These are phyloP conservation scores for Agrochola litura DNA, from an alignment of 2,888 invertebrate species.

Conservation along the genomic window DNA sequence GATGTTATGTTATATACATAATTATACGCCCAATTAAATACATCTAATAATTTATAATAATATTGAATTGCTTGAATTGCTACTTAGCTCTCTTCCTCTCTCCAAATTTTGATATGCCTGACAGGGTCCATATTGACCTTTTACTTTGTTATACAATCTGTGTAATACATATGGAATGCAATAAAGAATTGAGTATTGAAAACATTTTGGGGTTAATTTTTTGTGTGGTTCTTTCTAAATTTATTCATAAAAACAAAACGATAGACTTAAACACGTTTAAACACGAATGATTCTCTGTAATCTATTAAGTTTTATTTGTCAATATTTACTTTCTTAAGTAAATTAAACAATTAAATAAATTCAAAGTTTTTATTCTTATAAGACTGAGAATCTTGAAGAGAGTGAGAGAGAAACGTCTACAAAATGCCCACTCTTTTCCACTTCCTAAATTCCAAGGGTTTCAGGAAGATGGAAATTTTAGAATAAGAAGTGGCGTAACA, in stretches of 20 bases:
- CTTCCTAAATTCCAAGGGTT: background rate
- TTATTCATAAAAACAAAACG: background rate
- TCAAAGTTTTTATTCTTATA: background rate
- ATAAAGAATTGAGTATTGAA: no score
- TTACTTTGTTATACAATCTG: no score
- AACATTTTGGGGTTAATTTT: background rate
- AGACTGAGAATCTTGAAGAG: background rate
- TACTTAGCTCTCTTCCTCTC: no score
- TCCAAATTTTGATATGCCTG: no score
- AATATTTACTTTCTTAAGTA: background rate
- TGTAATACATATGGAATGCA: no score
- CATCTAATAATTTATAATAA: no score
- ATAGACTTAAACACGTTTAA: background rate
- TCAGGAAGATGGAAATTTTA: background rate
- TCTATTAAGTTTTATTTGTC: background rate
- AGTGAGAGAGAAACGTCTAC: background rate
- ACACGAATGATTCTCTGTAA: no score
- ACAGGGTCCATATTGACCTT: no score
- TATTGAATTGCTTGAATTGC: no score
- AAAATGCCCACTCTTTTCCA: background rate
- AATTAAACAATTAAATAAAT: background rate
- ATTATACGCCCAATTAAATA: no score
- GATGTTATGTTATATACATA: no score
- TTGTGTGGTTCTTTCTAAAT: background rate
- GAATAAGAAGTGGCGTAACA: background rate